Evolutionary conservation across 1,140 invertebrate species (phyloP), one percentile per base, ranked within the genome.

Genomic region (Cydia splendana): DNA sequence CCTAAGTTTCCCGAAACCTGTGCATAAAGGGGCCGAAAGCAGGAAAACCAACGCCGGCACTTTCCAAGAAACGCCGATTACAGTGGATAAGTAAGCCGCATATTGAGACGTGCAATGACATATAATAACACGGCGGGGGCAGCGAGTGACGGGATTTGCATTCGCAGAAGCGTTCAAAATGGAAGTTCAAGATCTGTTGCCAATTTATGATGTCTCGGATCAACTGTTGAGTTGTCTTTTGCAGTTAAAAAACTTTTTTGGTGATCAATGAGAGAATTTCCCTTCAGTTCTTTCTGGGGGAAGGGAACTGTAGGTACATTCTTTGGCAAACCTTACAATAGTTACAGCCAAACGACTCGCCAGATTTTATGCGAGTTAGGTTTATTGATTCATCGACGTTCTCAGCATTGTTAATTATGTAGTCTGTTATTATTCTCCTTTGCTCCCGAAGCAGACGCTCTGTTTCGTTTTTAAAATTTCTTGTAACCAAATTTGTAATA

Each of bases 41-140:
- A 18, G 51, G 57, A 62, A 62, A 62, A 53, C n/a, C 18, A 62
- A 24, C 18, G 20, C 15, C 1, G 38, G 4, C 53, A 51, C 15
- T 12, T 62, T 62, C 57, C 57, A 24, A 62, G 57, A 62, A 69
- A 10, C 65, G 65, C 28, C 65, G 15, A 69, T 69, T 69, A 69
- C 65, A 18, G 65, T 69, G n/a, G 65, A 38, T 15, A n/a, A 15
- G 28, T 65, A 30, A 10, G 65, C 24, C 20, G 30, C 65, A 38
- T 5, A 13, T 65, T 24, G 13, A 28, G 30, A 69, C 65, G 30
- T 30, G 65, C 28, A 69, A 69, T 38, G 65, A 34, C 30, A 69
- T n/a, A 12, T 69, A 69, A 69, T 69, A 69, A 69, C 65, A 4
- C 28, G 4, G 28, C 30, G 12, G 62, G 10, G 20, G 62, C 65